Evolutionary conservation across 2,888 invertebrate species (phyloP).

Genomic region (Myathropa florea): DNA sequence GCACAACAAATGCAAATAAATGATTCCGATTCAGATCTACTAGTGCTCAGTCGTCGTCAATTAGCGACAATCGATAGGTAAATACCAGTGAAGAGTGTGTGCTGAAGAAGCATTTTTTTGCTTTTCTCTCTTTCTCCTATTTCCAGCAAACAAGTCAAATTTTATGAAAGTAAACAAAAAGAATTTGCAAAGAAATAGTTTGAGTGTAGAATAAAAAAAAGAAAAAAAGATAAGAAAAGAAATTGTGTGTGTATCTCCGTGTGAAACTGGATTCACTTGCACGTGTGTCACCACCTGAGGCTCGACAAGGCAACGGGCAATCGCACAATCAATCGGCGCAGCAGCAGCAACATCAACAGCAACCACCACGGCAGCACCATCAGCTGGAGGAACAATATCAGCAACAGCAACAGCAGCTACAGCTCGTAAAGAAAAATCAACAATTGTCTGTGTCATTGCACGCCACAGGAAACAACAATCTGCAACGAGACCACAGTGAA

Average conservation of each 20-base stretch:
- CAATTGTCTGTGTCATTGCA: background rate
- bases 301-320: background rate
- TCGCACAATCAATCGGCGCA: background rate
- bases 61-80: slow-evolving; percentile 62
- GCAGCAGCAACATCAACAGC: background rate
- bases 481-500: slow-evolving; percentile 73
- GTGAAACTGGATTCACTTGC: background rate
- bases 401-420: background rate
- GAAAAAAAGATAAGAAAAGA: background rate
- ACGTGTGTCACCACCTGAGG: background rate
- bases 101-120: slow-evolving; percentile 54
- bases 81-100: slow-evolving; percentile 32
- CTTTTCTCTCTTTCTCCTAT: slow-evolving; percentile 31
- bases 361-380: background rate
- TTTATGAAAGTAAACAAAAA: background rate
- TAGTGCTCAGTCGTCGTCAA: slow-evolving; percentile 48
- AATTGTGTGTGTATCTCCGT: no score
- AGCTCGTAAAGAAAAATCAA: background rate
- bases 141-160: slow-evolving; percentile 37
- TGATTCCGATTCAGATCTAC: slow-evolving; percentile 55
- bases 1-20: slow-evolving; percentile 41
- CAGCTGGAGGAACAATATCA: no score
- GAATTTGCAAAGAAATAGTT: background rate
- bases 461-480: slow-evolving; percentile 1
- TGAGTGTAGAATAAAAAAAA: slow-evolving; percentile 1